Percentiles rank a stretch among this genome's conserved stretches.
Evolutionary conservation across 2,888 invertebrate genomes (phyloP).

Genomic region (Tetropium fuscum): DNA sequence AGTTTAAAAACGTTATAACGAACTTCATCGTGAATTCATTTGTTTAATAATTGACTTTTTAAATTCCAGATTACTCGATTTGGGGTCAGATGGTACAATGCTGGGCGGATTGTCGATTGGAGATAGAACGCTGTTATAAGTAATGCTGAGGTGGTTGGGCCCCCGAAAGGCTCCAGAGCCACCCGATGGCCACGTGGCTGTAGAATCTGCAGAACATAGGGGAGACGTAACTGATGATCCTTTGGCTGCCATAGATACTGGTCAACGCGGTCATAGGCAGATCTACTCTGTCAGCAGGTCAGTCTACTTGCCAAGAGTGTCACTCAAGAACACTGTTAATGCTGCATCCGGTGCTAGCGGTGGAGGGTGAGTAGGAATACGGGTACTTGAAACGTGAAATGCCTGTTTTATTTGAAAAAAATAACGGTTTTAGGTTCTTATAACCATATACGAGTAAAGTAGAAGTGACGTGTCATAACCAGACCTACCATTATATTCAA

Average conservation of each 20-base stretch:
- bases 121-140: constrained; percentile 17
- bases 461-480: no score
- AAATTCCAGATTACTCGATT: no score
- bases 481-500: no score
- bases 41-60: no score
- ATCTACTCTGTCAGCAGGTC: constrained; percentile 70
- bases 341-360: constrained; percentile 37
- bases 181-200: constrained; percentile 33
- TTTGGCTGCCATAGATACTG: constrained; percentile 65
- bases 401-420: no score
- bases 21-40: no score
- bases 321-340: constrained; percentile 48
- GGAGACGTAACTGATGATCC: constrained; percentile 66
- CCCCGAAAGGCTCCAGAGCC: constrained; percentile 51
- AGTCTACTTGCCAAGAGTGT: constrained; percentile 69
- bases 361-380: constrained; percentile 54
- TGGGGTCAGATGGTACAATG: constrained; percentile 15
- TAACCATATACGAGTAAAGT: no score
- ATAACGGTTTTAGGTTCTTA: no score
- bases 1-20: no score
- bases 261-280: constrained; percentile 53
- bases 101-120: constrained; percentile 1
- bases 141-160: constrained; percentile 61
- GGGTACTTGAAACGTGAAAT: neutral
- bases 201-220: constrained; percentile 7